Evolutionary conservation across 2,888 invertebrate genomes (phyloP), one percentile per base, ranked within the genome.

Genomic region (Geophilus truncorum): DNA sequence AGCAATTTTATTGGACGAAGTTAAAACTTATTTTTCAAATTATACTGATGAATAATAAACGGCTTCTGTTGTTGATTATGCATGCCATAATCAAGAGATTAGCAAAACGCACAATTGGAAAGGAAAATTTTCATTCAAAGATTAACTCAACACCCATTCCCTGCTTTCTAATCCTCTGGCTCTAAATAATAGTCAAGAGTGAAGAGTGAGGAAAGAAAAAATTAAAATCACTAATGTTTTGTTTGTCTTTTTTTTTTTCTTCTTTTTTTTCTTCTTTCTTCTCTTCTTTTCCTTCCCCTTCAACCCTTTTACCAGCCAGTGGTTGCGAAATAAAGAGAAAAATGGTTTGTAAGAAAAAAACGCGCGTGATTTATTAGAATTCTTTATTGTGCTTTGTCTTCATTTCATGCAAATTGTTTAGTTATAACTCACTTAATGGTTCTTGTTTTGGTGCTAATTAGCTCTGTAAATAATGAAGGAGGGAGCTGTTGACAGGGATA

Each of bases 401-500:
- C 79, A 79, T 79, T 51, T 79, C 25, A 79, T 79, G 79, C 79
- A 79, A 79, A 79, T 79, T 40, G 32, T 51, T 51, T 25, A 79
- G 79, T 40, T 79, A 79, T 79, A 51, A 51, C 40, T 23, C 51
- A 32, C 32, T 51, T 79, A 79, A 79, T 79, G 23, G 79, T 25
- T 79, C 28, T 79, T 79, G 79, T 79, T 79, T 79, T 79, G 45
- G 25, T 79, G 79, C 79, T 79, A 79, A 79, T 79, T 79, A 79
- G 40, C 45, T 25, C 51, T 51, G 79, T 79, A 79, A 79, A 79
- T 79, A 79, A 79, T 79, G 40, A 25, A 32, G 23, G 23, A 28
- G 25, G 51, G 25, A 51, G 79, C 78, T 34, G 36, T 32, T 75
- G 76, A 75, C 76, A 75, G 76, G 28, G 76, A 32, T 51, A 25